Conservation (phyloP, 2,797 vertebrate species). For the Acrocephalus scirpaceus region DNA sequence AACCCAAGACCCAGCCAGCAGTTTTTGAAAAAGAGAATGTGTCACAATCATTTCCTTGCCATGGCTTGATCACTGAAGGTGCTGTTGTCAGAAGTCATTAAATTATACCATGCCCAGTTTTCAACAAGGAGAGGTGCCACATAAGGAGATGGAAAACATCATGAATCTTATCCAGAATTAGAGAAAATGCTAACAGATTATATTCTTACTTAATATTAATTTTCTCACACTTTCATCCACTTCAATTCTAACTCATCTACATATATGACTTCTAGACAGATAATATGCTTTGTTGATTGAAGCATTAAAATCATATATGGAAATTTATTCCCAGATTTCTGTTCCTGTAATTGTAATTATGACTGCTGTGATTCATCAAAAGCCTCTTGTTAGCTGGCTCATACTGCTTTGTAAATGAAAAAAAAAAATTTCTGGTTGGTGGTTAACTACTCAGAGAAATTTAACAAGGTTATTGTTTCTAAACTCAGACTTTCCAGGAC, state of each 20-base stretch:
- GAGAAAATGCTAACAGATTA: background rate
- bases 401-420: background rate
- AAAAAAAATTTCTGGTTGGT: background rate
- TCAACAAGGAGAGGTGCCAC: background rate
- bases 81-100: background rate
- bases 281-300: background rate
- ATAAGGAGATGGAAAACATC: background rate
- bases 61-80: background rate
- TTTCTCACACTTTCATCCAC: background rate
- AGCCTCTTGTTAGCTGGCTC: background rate
- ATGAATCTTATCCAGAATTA: background rate
- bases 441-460: background rate
- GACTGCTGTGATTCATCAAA: background rate
- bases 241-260: background rate
- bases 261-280: background rate
- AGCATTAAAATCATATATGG: background rate
- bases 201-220: background rate
- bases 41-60: background rate
- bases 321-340: conserved; percentile 34
- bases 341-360: background rate
- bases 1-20: background rate
- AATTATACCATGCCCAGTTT: background rate
- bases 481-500: background rate
- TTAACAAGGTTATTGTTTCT: background rate
- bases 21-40: background rate